Evolutionary conservation across 1,140 invertebrate species (phyloP), one percentile per base, ranked within the genome.

Genomic region (Anastrepha obliqua): DNA sequence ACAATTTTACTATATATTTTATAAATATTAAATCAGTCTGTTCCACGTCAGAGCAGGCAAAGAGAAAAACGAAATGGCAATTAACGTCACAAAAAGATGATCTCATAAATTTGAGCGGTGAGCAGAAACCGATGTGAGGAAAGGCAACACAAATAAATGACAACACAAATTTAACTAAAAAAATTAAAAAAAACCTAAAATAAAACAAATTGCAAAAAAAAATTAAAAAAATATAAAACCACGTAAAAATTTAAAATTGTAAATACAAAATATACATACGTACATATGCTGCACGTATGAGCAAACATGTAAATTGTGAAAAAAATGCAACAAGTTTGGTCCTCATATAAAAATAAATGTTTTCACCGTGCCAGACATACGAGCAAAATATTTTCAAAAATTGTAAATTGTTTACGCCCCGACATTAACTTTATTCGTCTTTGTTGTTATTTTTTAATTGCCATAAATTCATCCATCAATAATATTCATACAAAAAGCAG

Each of bases 61-160:
- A 44, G 42, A 74, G 15, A 47, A 15, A 74, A 74, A 15, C 67
- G 42, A 74, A 74, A 44, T 44, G 39, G 13, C 39, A 47, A 74
- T 74, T 74, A 74, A 74, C 67, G 67, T 74, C 67, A 74, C 67
- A 74, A 74, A 15, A n/a, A 74, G 67, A 74, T 74, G 67, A 74
- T 74, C 67, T 74, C 67, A 74, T 39, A 47, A 74, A 74, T 74
- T 74, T 42, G 15, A 44, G 15, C 42, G 67, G 13, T 7, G 42
- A 67, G 29, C 42, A 74, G 42, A 47, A 74, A 11, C 6, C 5
- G 42, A 42, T 74, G 67, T 74, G 67, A 29, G 39, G 39, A 74
- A 74, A 55, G 13, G 17, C 39, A 67, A 74, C 17, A 47, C 67
- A 47, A 74, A 29, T 29, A 29, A 47, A 47, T 44, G 42, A 47